These are phyloP conservation scores for Isaurus tuberculatus DNA, from an alignment of 92 coral and sea anemone species.

Conservation along the genomic window DNA sequence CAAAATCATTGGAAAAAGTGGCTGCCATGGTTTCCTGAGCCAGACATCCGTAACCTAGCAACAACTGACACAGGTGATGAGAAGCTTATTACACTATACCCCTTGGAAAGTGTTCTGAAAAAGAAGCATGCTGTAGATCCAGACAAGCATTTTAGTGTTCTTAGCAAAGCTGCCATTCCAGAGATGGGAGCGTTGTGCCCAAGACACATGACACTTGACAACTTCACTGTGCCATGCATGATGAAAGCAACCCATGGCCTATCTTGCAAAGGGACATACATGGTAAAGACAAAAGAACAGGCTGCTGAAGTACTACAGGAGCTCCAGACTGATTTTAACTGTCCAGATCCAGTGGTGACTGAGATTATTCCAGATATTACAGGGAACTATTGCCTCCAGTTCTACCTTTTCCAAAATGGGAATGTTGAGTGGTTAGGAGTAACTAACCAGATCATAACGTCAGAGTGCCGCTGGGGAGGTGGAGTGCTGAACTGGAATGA, in stretches of 20 bases:
- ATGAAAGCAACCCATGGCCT: constrained; percentile 60
- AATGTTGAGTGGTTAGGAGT: constrained; percentile 70
- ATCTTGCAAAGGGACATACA: constrained; percentile 76
- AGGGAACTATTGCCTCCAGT: constrained; percentile 71
- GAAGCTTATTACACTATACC: constrained; percentile 67
- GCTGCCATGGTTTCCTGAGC: constrained; percentile 73
- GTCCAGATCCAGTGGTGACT: constrained; percentile 16
- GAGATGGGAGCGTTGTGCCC: constrained; percentile 81
- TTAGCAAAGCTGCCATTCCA: constrained; percentile 73
- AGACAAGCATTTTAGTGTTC: constrained; percentile 68
- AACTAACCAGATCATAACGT: constrained; percentile 60
- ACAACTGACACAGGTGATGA: constrained; percentile 68
- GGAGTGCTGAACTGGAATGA: constrained; percentile 79
- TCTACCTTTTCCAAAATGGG: constrained; percentile 73
- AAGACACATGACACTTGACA: constrained; percentile 51
- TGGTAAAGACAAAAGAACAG: constrained; percentile 71
- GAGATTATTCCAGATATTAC: constrained; percentile 64
- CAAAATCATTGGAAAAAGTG: constrained; percentile 75
- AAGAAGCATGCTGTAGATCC: constrained; percentile 73
- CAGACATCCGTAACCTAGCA: constrained; percentile 64
- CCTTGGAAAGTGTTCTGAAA: constrained; percentile 66
- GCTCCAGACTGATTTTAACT: constrained; percentile 39
- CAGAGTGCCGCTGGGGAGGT: constrained; percentile 66
- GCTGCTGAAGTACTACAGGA: constrained; percentile 59
- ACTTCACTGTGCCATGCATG: constrained; percentile 74